These are phyloP conservation scores for Serripes groenlandicus DNA, from an alignment of 2,888 invertebrate species.

Conservation along the genomic window DNA sequence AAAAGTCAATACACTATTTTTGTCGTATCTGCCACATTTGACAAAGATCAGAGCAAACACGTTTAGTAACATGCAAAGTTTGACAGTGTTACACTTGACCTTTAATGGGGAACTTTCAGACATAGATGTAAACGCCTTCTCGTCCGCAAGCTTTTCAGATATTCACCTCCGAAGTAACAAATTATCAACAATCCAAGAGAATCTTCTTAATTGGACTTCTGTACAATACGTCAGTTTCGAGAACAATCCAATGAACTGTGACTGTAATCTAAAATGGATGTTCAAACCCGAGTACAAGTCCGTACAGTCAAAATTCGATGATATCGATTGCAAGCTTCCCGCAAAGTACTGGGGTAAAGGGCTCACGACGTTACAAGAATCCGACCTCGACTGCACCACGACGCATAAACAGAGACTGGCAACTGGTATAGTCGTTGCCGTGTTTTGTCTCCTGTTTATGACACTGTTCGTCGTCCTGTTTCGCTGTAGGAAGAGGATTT, in stretches of 20 bases:
- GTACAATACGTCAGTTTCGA: constrained; percentile 20
- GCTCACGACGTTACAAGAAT: neutral
- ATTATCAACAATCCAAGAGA: constrained; percentile 34
- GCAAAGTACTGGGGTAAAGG: neutral
- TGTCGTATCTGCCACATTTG: constrained; percentile 31
- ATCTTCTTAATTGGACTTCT: constrained; percentile 40
- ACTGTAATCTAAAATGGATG: constrained; percentile 54
- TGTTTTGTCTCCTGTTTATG: constrained; percentile 38
- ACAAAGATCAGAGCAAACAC: constrained; percentile 39
- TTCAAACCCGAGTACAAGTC: constrained; percentile 32
- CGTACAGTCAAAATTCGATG: constrained; percentile 27
- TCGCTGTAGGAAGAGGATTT: constrained; percentile 40
- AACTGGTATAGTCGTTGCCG: constrained; percentile 52
- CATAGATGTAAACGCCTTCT: constrained; percentile 52
- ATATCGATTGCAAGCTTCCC: constrained; percentile 38
- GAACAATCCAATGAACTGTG: constrained; percentile 45
- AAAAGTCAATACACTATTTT: constrained; percentile 19
- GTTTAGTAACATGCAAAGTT: constrained; percentile 35
- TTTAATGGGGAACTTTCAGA: constrained; percentile 14
- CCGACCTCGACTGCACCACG: constrained; percentile 18
- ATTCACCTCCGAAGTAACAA: constrained; percentile 26
- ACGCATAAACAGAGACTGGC: constrained; percentile 27
- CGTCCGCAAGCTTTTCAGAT: constrained; percentile 6
- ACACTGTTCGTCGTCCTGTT: constrained; percentile 24
- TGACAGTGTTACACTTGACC: constrained; percentile 25